Conservation (phyloP, 2,888 invertebrate species). For the Eupithecia subumbrata region DNA sequence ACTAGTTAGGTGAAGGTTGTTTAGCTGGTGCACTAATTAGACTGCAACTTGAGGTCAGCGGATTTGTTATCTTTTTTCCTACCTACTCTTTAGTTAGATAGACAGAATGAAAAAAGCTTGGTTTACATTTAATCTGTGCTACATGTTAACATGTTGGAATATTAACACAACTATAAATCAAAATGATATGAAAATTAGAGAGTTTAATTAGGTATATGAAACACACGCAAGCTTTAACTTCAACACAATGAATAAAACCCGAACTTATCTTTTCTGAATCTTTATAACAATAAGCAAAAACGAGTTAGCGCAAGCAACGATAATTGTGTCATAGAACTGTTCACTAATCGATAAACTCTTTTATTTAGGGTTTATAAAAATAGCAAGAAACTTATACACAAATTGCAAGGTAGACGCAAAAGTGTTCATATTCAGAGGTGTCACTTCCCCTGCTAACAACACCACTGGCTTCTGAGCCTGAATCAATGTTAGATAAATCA, state of each 20-base stretch:
- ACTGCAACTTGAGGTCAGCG: neutral
- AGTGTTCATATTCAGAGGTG: slow-evolving; percentile 73
- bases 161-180: neutral
- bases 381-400: slow-evolving; percentile 73
- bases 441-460: slow-evolving; percentile 69
- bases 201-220: neutral
- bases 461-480: slow-evolving; percentile 67
- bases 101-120: neutral
- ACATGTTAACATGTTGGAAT: neutral
- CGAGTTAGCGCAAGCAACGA: too few species aligned
- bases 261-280: neutral
- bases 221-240: neutral
- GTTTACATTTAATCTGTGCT: neutral
- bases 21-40: neutral
- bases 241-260: too few species aligned
- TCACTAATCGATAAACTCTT: too few species aligned
- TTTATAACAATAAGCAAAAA: neutral
- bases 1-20: slow-evolving; percentile 4
- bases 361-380: slow-evolving; percentile 37
- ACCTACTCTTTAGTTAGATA: neutral
- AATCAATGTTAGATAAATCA: slow-evolving; percentile 62
- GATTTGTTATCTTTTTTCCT: neutral
- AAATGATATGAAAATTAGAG: too few species aligned
- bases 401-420: slow-evolving; percentile 69
- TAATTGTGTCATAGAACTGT: too few species aligned